Base-by-base conservation (phyloP, 1,140 invertebrate genomes). In the Drosophila obscura region DNA sequence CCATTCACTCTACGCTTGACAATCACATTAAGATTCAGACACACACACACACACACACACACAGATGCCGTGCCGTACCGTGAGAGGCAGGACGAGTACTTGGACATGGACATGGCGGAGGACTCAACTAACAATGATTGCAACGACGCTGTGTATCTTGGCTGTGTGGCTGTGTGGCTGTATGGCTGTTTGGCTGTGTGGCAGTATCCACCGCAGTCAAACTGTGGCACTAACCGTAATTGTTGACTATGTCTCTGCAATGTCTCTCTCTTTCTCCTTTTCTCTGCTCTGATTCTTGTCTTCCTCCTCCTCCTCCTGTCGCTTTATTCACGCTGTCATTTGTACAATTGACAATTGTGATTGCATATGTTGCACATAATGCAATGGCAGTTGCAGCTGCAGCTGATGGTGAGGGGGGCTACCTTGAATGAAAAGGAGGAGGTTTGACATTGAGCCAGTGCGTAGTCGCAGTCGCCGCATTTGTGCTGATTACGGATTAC, bases 181-280 rank as follows among this genome's bases (percentile, higher is more conserved):
- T n/a, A 11, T 9, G 13, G 26, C 22, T 48, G 22, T 46, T 35
- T 39, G 35, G 35, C 35, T 39, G 31, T 11, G 31, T 35, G 57
- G 35, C 45, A 44, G 58, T 45, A 76, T 44, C 56, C 51, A 22
- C 41, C 72, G 51, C 77, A 85, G 80, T 85, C 80, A 84, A 84
- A 84, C 80, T 85, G 80, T 84, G 80, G 81, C 80, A 84, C 80
- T 84, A 84, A 85, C 66, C 73, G 81, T 85, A 84, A 84, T 84
- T 84, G 80, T 84, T 80, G 81, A 73, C 77, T 85, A 68, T 65
- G 80, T 67, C 72, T 77, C 72, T 80, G 73, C 66, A 57, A 48
- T 41, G 55, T 76, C 63, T 58, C 46, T 57, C 24, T 50, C 35
- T 59, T 16, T 26, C 24, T 39, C 28, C 9, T 5, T 45, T 11